Conservation (phyloP, 2,113 vertebrate species). For the Tricholaema leucomelas region DNA sequence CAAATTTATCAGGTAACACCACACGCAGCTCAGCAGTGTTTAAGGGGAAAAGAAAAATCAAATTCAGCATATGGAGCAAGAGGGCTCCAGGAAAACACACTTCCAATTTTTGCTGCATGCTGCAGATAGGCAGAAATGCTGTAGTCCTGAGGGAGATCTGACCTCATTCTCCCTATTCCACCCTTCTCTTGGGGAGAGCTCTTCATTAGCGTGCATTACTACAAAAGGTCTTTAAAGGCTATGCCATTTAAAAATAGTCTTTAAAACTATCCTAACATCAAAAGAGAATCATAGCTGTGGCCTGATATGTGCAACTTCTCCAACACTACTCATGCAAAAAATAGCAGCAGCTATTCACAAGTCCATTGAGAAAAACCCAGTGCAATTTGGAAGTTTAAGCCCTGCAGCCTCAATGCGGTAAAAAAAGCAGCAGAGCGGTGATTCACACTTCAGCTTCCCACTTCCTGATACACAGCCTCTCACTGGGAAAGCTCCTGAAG, state of each 20-base stretch:
- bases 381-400: not conserved
- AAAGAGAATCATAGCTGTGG: not conserved
- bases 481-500: not conserved
- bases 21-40: not conserved
- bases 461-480: not conserved
- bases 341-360: not conserved
- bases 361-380: not conserved
- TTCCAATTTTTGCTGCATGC: constrained; percentile 5
- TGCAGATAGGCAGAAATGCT: not conserved
- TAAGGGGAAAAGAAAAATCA: not conserved
- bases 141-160: constrained; percentile 19
- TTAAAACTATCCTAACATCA: constrained; percentile 6
- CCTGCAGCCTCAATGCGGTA: not conserved
- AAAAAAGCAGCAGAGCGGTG: not conserved
- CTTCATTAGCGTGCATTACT: constrained; percentile 32
- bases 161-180: not conserved
- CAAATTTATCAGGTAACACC: not conserved
- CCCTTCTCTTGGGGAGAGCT: not conserved
- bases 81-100: not conserved
- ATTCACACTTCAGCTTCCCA: constrained; percentile 11
- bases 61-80: not conserved
- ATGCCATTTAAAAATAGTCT: not conserved
- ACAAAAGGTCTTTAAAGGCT: constrained; percentile 13
- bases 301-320: accelerated
- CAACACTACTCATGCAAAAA: not conserved